phyloP scores from a whole-genome alignment of 2,888 invertebrate genomes.

The Craniophora ligustri region DNA sequence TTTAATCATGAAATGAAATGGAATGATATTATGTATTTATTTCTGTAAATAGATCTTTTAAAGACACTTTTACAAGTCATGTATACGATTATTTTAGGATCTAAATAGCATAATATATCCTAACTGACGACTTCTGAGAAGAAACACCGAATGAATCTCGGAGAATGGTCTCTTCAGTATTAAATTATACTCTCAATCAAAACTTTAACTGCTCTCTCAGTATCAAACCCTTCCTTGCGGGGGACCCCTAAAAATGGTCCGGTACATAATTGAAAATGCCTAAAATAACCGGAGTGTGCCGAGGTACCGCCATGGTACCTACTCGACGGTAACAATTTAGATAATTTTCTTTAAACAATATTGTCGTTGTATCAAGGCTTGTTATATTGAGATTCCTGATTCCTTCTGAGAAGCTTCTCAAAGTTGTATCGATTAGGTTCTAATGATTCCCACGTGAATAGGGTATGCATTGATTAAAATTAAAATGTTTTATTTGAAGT shows the following conservation, averaged over 20 bases:
- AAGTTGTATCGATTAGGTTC: constrained; percentile 24
- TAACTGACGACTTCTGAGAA: no score
- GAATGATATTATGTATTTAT: no score
- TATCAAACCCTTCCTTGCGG: not conserved
- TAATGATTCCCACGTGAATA: constrained; percentile 25
- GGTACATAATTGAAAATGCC: constrained; percentile 83
- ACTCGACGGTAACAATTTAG: constrained; percentile 71
- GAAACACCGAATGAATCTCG: no score
- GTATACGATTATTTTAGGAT: no score
- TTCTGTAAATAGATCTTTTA: no score
- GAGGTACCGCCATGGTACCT: constrained; percentile 65
- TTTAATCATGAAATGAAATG: no score
- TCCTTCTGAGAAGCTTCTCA: constrained; percentile 30
- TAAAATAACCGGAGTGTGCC: constrained; percentile 73
- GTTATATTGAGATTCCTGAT: constrained; percentile 25
- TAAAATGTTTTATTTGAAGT: no score
- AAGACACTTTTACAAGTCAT: no score
- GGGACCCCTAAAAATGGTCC: constrained; percentile 45
- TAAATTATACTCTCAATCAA: not conserved
- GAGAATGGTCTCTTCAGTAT: no score
- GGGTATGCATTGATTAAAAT: no score
- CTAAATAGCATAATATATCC: no score
- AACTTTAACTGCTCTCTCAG: not conserved
- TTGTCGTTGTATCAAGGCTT: constrained; percentile 60
- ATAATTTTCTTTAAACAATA: constrained; percentile 68